Percentiles rank a stretch among this genome's conserved stretches.
Conservation (phyloP, 2,888 invertebrate species). For the Trichopoda pennipes region DNA sequence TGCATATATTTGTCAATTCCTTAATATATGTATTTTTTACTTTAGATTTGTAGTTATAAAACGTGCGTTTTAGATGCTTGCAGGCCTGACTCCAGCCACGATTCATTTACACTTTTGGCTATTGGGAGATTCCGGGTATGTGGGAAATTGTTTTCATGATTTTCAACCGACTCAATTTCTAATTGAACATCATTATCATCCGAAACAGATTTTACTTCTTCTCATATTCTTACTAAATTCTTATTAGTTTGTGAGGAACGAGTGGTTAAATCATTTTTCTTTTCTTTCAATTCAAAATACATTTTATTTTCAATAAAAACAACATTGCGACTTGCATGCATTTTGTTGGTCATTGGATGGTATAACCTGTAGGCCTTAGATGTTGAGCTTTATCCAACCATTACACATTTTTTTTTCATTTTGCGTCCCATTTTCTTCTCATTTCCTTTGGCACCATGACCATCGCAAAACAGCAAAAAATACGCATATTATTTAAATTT, state of each 20-base stretch:
- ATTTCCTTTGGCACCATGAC: constrained; percentile 40
- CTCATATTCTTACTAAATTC: not conserved
- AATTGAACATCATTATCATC: not conserved
- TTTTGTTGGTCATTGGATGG: constrained; percentile 19
- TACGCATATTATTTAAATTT: too few relatives aligned
- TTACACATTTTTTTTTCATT: constrained; percentile 25
- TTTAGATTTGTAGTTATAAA: too few relatives aligned
- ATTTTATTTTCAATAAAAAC: constrained; percentile 28
- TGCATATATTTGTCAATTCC: too few relatives aligned
- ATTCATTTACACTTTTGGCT: too few relatives aligned
- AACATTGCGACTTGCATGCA: constrained; percentile 15
- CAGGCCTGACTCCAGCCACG: too few relatives aligned
- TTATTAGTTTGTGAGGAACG: too few relatives aligned
- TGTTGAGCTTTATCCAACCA: too few relatives aligned
- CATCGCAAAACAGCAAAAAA: too few relatives aligned
- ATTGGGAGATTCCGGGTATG: too few relatives aligned
- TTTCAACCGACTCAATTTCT: constrained; percentile 10
- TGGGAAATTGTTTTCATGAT: constrained; percentile 7
- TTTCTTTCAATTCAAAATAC: constrained; percentile 4
- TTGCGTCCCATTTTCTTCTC: constrained; percentile 41
- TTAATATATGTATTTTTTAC: too few relatives aligned
- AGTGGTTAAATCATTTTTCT: too few relatives aligned
- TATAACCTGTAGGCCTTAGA: constrained; percentile 38
- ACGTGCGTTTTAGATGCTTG: too few relatives aligned
- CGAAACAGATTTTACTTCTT: not conserved